Evolutionary conservation across 2,113 vertebrate species (phyloP), one percentile per base, ranked within the genome.

Genomic region (Epinephelus moara): DNA sequence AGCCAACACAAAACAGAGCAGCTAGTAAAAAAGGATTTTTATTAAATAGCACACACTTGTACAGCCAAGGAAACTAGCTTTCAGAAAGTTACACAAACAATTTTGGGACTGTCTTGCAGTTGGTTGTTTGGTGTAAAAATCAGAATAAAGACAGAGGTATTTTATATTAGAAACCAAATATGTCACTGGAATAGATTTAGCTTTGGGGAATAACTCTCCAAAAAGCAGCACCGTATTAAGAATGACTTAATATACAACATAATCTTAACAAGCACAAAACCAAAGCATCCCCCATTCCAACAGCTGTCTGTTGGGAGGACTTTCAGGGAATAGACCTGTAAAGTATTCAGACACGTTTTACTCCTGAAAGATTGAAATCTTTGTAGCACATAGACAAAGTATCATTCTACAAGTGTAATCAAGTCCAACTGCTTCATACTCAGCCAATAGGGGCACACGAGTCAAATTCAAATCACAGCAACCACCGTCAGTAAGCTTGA

Each of bases 1-100:
- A 40, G 84, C 80, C 73, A 88, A 84, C 37, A 30, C 21, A 49
- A 78, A 78, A 68, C n/a, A 69, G 75, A 85, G 60, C 62, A 81
- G 82, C 72, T 61, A 59, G 64, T 61, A 71, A 89, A 82, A 82
- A 76, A n/a, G 49, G 21, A 5, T 57, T 70, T 68, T 84, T 53
- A 47, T 56, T 18, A 78, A 62, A 56, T 59, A 53, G 70, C 40
- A 77, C 30, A 73, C 21, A 76, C 30, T 78, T 60, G 23, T 60
- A 70, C 4, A 76, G 59, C 53, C 60, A 87, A 88, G 27, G 15
- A 13, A 84, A 70, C 12, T 50, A 23, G 53, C 33, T 85, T 78
- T 73, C 23, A 77, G 42, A 33, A 45, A 42, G 33, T 25, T 66
- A 64, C 1, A 72, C 53, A 66, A 63, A 81, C 66, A 25, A 30